A percentile compares a stretch with the other conserved stretches of the same genome.
These are phyloP conservation scores for Eclectus roratus DNA, from an alignment of 2,113 vertebrate genomes.

Conservation along the genomic window DNA sequence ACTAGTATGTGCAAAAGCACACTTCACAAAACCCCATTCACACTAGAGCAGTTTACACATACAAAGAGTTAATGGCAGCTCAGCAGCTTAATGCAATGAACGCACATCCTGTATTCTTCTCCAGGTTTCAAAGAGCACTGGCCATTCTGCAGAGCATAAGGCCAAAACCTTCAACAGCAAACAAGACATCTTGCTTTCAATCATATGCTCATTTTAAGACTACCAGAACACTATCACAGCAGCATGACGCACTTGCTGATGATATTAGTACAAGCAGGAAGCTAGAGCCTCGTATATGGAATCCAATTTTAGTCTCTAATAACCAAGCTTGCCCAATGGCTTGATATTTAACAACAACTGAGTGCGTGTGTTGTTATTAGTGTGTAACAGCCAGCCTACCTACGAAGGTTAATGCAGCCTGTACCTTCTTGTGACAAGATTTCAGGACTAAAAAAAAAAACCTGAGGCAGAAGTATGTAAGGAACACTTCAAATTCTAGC, in stretches of 20 bases:
- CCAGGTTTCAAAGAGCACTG: neutral
- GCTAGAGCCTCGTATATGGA: neutral
- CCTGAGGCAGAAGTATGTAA: neutral
- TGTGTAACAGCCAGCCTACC: neutral
- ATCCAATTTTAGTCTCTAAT: conserved; percentile 24
- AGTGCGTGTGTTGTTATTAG: neutral
- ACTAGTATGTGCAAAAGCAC: neutral
- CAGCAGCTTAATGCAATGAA: neutral
- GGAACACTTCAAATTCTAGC: neutral
- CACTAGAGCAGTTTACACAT: neutral
- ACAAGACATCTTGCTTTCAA: neutral
- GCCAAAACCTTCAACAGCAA: neutral
- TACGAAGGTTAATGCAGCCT: neutral
- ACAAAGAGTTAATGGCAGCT: neutral
- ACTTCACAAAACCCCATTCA: neutral
- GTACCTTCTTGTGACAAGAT: neutral
- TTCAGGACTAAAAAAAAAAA: neutral
- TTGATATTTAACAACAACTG: neutral
- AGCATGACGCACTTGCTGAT: neutral
- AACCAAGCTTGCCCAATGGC: neutral
- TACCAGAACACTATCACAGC: neutral
- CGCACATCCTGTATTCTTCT: neutral
- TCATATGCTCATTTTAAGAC: neutral
- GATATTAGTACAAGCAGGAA: neutral
- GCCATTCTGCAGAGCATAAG: neutral